These are phyloP conservation scores for Campylomormyrus tamandua DNA, from an alignment of 2,113 vertebrate genomes.

Conservation along the genomic window DNA sequence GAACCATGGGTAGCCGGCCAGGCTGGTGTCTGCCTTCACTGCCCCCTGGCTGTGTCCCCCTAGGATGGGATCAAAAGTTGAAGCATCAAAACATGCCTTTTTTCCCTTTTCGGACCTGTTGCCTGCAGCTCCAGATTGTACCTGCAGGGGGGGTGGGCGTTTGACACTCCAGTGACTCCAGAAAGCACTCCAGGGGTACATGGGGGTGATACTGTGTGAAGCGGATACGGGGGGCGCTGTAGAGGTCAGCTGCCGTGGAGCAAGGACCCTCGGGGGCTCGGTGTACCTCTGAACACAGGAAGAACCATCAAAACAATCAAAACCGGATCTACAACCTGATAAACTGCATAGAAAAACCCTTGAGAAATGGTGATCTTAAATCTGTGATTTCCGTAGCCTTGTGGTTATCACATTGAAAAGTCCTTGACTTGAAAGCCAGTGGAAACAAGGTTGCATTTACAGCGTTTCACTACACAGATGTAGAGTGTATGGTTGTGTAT, in stretches of 20 bases:
- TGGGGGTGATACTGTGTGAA: conserved; percentile 74
- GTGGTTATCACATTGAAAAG: not conserved
- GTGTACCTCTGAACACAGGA: conserved; percentile 50
- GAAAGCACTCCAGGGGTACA: conserved; percentile 80
- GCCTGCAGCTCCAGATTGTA: conserved; percentile 31
- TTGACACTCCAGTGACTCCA: conserved; percentile 76
- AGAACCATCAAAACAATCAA: conserved; percentile 1
- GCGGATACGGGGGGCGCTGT: conserved; percentile 57
- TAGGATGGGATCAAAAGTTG: conserved; percentile 19
- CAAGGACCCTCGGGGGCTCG: conserved; percentile 53
- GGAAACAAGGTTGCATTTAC: not conserved
- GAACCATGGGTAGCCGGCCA: conserved; percentile 87
- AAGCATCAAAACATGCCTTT: not conserved
- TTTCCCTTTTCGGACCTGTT: not conserved
- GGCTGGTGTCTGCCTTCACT: conserved; percentile 56
- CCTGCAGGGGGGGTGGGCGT: conserved; percentile 55
- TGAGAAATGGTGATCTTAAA: not conserved
- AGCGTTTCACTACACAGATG: not conserved
- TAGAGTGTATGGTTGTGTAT: not conserved
- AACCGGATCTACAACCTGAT: not conserved
- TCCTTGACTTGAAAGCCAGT: not conserved
- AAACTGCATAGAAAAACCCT: not conserved
- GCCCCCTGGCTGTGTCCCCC: conserved; percentile 53
- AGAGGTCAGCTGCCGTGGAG: conserved; percentile 49
- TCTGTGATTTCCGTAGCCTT: not conserved